phyloP scores from a whole-genome alignment of 2,888 invertebrate genomes.

The Synergus japonicus region DNA sequence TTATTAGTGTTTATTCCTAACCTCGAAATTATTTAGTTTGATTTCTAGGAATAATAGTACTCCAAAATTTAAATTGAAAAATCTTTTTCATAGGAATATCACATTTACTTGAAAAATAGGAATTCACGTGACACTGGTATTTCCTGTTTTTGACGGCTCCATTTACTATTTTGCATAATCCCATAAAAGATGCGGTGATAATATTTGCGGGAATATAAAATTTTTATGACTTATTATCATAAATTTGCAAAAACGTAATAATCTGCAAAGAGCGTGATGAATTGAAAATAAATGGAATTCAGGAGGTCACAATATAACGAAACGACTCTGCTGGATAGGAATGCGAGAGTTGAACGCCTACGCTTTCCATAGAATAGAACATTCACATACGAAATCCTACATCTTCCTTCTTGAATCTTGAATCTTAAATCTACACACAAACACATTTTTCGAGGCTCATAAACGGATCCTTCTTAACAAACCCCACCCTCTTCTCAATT shows the following conservation, averaged over 20 bases:
- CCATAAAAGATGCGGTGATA: not conserved
- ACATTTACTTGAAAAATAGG: no score
- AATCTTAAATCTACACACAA: conserved; percentile 10
- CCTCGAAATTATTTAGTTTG: conserved; percentile 8
- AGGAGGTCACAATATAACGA: conserved; percentile 30
- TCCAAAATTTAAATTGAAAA: no score
- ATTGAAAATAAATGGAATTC: conserved; percentile 10
- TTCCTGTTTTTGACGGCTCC: not conserved
- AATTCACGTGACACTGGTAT: not conserved
- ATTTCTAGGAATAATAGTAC: no score
- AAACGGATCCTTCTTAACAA: conserved; percentile 6
- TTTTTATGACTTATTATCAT: not conserved
- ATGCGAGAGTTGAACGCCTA: conserved; percentile 36
- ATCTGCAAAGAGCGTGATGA: conserved; percentile 20
- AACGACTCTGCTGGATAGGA: conserved; percentile 18
- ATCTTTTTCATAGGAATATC: no score
- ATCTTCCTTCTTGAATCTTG: not conserved
- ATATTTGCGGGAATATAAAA: not conserved
- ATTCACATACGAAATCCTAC: not conserved
- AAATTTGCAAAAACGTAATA: conserved; percentile 1
- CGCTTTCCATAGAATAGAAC: conserved; percentile 27
- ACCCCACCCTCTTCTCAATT: not conserved
- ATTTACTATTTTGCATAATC: not conserved
- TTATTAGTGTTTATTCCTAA: not conserved
- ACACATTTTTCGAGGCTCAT: not conserved